Evolutionary conservation across 2,113 vertebrate species (phyloP).

Genomic region (Heterotis niloticus): DNA sequence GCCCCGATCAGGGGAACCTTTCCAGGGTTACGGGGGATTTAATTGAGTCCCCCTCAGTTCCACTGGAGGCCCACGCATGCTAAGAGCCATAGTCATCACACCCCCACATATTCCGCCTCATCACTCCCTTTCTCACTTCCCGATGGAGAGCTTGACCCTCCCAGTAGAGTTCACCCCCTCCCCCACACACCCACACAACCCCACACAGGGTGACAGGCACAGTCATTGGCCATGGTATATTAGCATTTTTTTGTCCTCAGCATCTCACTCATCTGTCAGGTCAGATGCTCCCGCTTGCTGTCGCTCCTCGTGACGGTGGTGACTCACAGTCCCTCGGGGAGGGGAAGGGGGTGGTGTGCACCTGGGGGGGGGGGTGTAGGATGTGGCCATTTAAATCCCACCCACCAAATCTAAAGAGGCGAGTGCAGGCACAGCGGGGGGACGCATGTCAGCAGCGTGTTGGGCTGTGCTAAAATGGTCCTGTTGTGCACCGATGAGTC

Average conservation of each 20-base stretch:
- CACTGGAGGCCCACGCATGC: slow-evolving; percentile 14
- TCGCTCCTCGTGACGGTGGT: neutral
- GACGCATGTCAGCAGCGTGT: too few relatives aligned
- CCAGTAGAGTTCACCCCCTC: too few relatives aligned
- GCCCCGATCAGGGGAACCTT: slow-evolving; percentile 35
- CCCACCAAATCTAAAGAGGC: too few relatives aligned
- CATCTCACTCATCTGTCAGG: neutral
- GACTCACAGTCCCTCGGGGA: neutral
- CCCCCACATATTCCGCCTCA: neutral
- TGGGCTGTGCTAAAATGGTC: too few relatives aligned
- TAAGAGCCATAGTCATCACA: neutral
- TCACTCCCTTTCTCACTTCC: neutral
- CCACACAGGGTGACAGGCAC: too few relatives aligned
- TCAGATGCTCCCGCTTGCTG: neutral
- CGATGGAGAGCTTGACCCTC: neutral
- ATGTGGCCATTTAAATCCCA: too few relatives aligned
- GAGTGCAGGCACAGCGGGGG: too few relatives aligned
- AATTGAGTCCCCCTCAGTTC: slow-evolving; percentile 31
- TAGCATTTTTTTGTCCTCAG: slow-evolving; percentile 8
- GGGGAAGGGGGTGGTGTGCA: too few relatives aligned
- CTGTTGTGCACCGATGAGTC: too few relatives aligned
- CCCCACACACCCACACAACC: too few relatives aligned
- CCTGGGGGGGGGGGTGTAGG: too few relatives aligned
- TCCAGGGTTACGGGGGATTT: slow-evolving; percentile 30
- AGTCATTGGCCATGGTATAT: neutral